Evolutionary conservation across 2,797 vertebrate genomes (phyloP), one percentile per base, ranked within the genome.

Genomic region (Geotrypetes seraphini): DNA sequence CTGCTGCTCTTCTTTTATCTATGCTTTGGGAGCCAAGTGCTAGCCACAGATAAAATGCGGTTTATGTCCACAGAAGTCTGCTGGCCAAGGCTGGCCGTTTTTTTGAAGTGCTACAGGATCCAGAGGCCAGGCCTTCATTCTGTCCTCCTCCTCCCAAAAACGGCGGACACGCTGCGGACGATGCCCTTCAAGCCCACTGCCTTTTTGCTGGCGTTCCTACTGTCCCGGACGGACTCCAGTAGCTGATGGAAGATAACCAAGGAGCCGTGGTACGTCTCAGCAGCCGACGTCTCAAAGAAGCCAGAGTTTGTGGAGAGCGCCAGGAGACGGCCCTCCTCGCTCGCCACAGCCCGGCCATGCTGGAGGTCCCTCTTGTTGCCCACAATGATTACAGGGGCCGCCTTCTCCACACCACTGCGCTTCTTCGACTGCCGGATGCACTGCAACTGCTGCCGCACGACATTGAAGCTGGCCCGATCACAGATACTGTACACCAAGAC

Each of bases 401-500:
- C 29, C 1, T 48, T 31, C 4, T 6, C 22, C 0, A 28, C 10
- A 8, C 27, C 12, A 4, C 22, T 29, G 4, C 34, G 39, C 12
- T 35, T 47, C 27, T 39, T 47, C 3, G 31, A 6, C 23, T 61
- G 63, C 21, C 48, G 64, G 60, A 82, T 77, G 14, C 59, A 45
- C 24, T 69, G 75, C 15, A 85, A 46, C 58, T 74, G 78, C 54
- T 65, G 67, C 47, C 45, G 16, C 10, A 69, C 57, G 22, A 66
- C 65, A 28, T 76, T 73, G 36, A 86, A 86, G 30, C 84, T 88
- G 34, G 64, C 52, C n/a, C 79, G 63, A 67, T 88, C 79, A 1
- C 84, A 86, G 57, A 88, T 85, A 70, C 85, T 88, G 68, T 86
- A 88, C 44, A 86, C 81, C 1, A 86, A 68, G 21, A 86, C 57